phyloP scores from a whole-genome alignment of 2,888 invertebrate genomes.

The Prosopocoilus inquinatus region DNA sequence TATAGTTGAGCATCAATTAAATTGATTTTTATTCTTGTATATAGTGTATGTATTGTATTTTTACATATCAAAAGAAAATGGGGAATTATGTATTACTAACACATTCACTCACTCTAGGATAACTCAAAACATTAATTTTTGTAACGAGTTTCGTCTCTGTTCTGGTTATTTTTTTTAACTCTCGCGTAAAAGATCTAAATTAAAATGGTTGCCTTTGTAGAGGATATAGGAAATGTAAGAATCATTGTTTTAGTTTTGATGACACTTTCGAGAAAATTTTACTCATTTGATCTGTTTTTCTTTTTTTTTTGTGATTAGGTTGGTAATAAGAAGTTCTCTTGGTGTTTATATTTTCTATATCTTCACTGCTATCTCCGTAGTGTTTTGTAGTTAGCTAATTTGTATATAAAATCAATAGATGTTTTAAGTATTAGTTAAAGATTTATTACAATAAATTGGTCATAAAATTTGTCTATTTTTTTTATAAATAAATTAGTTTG shows the following conservation, averaged over 20 bases:
- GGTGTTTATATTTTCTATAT: conserved; percentile 4
- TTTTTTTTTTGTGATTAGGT: not conserved
- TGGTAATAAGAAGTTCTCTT: too few species aligned
- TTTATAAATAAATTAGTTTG: too few species aligned
- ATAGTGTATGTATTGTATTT: conserved; percentile 32
- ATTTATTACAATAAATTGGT: conserved; percentile 41
- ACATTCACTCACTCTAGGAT: conserved; percentile 9
- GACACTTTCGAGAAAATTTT: conserved; percentile 6
- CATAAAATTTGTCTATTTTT: not conserved
- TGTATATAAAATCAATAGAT: conserved; percentile 47
- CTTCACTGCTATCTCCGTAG: conserved; percentile 3
- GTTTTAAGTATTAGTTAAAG: conserved; percentile 48
- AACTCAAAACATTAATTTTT: conserved; percentile 18
- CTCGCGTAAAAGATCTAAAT: not conserved
- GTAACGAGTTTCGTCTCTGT: conserved; percentile 16
- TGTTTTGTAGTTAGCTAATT: conserved; percentile 35
- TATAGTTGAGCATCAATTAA: conserved; percentile 4
- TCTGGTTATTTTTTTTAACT: not conserved
- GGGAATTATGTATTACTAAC: conserved; percentile 18
- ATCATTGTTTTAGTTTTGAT: conserved; percentile 3
- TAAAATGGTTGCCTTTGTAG: conserved; percentile 9
- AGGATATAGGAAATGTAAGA: conserved; percentile 6
- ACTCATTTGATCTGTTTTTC: not conserved
- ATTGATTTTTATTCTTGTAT: conserved; percentile 21
- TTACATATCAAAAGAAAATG: conserved; percentile 30